Evolutionary conservation across 2,888 invertebrate genomes (phyloP).

Genomic region (Pammene aurita): DNA sequence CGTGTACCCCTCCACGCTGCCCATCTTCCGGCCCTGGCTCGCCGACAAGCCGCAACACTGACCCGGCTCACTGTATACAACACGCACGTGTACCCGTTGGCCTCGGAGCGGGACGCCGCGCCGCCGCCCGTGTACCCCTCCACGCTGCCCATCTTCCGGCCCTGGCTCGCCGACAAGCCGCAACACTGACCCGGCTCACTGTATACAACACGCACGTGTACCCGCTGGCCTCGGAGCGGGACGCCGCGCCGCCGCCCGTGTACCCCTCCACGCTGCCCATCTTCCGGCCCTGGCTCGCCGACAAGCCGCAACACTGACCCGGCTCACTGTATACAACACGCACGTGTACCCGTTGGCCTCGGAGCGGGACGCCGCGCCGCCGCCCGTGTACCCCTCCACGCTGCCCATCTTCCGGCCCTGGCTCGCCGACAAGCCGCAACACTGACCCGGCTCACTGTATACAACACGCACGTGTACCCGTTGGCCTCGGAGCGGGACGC

Average conservation of each 20-base stretch:
- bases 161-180: constrained; percentile 90
- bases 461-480: constrained; percentile 97
- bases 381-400: constrained; percentile 96
- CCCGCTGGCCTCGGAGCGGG: constrained; percentile 88
- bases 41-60: constrained; percentile 83
- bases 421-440: constrained; percentile 86
- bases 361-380: constrained; percentile 87
- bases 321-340: too few species aligned
- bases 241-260: constrained; percentile 92
- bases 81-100: constrained; percentile 95
- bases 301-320: constrained; percentile 66
- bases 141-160: constrained; percentile 94
- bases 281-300: constrained; percentile 94
- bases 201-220: too few species aligned
- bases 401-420: constrained; percentile 95
- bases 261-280: constrained; percentile 96
- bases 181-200: constrained; percentile 34
- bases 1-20: constrained; percentile 96
- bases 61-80: too few species aligned
- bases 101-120: constrained; percentile 86
- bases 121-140: constrained; percentile 96
- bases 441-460: not conserved
- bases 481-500: constrained; percentile 87
- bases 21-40: constrained; percentile 95
- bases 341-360: constrained; percentile 93